Evolutionary conservation across 2,113 vertebrate genomes (phyloP).

Genomic region (Antigone vipio): DNA sequence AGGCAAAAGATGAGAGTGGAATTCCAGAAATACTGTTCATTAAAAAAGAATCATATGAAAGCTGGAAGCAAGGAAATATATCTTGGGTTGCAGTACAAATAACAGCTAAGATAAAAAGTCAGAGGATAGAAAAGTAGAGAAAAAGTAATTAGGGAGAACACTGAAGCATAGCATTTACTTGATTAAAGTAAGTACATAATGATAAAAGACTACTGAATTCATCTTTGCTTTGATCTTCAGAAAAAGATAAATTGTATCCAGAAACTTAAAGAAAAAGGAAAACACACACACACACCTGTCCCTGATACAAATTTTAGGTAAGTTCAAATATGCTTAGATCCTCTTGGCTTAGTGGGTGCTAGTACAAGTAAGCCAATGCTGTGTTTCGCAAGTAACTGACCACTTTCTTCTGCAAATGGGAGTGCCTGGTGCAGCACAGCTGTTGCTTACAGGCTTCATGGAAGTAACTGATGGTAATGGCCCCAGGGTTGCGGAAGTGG

Average conservation of each 20-base stretch:
- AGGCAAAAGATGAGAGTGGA: background rate
- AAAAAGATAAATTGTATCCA: background rate
- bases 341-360: background rate
- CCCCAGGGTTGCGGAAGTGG: background rate
- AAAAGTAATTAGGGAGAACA: background rate
- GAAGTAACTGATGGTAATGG: background rate
- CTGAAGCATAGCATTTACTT: background rate
- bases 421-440: background rate
- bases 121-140: background rate
- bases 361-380: background rate
- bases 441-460: background rate
- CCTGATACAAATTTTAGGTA: background rate
- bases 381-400: background rate
- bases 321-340: background rate
- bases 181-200: background rate
- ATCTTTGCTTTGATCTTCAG: background rate
- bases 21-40: background rate
- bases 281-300: no score
- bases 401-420: background rate
- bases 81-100: background rate
- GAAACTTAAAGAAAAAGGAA: background rate
- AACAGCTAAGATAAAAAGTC: background rate
- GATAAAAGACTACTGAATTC: background rate
- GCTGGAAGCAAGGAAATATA: background rate
- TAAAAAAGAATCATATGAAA: background rate